Base-by-base conservation (phyloP, 2,797 vertebrate genomes). In the Poliocrania exsul region DNA sequence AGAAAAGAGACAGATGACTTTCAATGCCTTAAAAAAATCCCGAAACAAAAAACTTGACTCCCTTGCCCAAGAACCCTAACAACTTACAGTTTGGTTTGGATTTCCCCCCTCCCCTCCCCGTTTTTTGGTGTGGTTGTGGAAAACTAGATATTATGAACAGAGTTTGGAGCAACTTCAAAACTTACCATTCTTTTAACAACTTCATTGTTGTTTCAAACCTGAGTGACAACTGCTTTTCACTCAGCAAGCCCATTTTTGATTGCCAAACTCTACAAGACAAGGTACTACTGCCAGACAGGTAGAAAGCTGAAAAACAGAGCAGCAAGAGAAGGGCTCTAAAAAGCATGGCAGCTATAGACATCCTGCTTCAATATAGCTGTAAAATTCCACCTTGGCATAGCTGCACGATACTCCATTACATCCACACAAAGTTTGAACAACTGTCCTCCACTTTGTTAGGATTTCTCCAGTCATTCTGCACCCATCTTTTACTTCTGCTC, bases 401-500 rank as follows among this genome's bases (percentile, higher is more conserved):
- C n/a, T 47, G 23, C 9, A 18, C 12, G 13, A 44, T 35, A 79
- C 21, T 54, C 62, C 20, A 0, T 12, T 79, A 56, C 1, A 2
- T 54, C 47, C 38, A n/a, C 2, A 57, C 8, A 46, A 64, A 57
- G 24, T 81, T 86, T 65, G 72, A 42, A 65, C 38, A 86, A 33
- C 12, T 16, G 7, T 70, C 35, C 15, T 84, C 73, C 18, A 25
- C 62, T 75, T 53, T 19, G 6, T 61, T 46, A 90, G 35, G 11
- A 84, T 23, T 57, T 70, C 31, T 81, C 37, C 47, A 62, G 62
- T 51, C 60, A 57, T 46, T 73, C 78, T 60, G 70, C 20, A 67
- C 12, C 12, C 58, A 78, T 81, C 37, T 54, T 92, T 90, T 79
- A 58, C 70, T 79, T 81, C 78, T 86, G 77, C 74, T 86, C 50